Percentiles rank a stretch among this genome's conserved stretches.
phyloP scores from a whole-genome alignment of 2,113 vertebrate genomes.

The Ardeotis arabs region DNA sequence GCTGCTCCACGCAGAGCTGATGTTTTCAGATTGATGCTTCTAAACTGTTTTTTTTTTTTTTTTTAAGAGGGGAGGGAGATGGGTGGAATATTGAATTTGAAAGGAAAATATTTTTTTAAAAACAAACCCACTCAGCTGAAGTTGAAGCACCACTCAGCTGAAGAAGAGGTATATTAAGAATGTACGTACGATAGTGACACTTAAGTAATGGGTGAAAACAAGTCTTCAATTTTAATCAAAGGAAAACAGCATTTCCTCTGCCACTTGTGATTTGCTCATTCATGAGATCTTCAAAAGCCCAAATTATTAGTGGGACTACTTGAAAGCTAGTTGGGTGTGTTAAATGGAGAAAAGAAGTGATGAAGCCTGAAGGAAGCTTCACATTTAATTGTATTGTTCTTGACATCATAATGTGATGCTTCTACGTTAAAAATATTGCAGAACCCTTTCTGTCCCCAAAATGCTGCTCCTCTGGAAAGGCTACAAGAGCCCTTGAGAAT shows the following conservation, averaged over 20 bases:
- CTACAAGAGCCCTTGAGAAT: background rate
- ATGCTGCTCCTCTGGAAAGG: background rate
- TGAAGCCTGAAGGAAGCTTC: constrained; percentile 22
- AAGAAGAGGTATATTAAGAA: constrained; percentile 40
- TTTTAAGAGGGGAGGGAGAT: background rate
- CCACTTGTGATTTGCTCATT: constrained; percentile 44
- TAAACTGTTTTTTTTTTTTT: background rate
- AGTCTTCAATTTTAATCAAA: constrained; percentile 43
- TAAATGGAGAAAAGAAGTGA: background rate
- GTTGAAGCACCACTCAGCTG: constrained; percentile 45
- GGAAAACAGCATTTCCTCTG: background rate
- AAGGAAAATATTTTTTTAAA: constrained; percentile 31
- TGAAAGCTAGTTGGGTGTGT: background rate
- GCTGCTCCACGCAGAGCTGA: background rate
- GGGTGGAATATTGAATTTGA: constrained; percentile 15
- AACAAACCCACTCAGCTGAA: constrained; percentile 43
- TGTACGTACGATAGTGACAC: background rate
- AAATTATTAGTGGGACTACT: constrained; percentile 27
- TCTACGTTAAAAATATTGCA: background rate
- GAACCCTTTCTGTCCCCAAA: background rate
- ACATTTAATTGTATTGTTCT: background rate
- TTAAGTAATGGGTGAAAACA: constrained; percentile 43
- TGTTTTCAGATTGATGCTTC: constrained; percentile 6
- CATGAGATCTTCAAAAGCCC: constrained; percentile 33
- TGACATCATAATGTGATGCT: background rate